phyloP scores from a whole-genome alignment of 1,140 invertebrate genomes.

The Drosophila seguyi region DNA sequence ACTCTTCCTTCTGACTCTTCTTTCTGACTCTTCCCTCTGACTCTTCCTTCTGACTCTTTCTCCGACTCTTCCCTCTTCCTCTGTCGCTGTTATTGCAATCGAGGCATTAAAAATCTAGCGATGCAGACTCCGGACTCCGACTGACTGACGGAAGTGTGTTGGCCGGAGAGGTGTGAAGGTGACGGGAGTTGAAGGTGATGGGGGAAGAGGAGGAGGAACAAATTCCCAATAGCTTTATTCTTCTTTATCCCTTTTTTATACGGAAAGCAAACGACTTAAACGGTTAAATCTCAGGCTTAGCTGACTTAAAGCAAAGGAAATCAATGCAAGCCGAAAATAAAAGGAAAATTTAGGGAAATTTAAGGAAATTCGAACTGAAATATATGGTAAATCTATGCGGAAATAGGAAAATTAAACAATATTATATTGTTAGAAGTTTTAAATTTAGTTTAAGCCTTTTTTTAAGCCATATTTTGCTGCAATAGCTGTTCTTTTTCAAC shows the following conservation, averaged over 20 bases:
- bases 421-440: neutral
- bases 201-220: neutral
- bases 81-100: slow-evolving; percentile 46
- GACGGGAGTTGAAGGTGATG: neutral
- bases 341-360: too few relatives aligned
- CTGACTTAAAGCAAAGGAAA: neutral
- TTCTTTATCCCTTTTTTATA: slow-evolving; percentile 38
- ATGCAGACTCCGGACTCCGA: neutral
- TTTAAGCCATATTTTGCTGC: neutral
- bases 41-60: neutral
- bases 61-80: neutral
- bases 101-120: slow-evolving; percentile 64
- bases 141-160: slow-evolving; percentile 10
- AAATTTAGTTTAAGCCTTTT: neutral
- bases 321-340: neutral
- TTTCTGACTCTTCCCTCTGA: neutral
- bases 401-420: neutral
- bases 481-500: too few relatives aligned
- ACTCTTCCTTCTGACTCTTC: neutral
- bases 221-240: slow-evolving; percentile 56
- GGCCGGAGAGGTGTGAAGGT: neutral
- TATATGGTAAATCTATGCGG: neutral
- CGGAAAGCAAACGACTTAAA: slow-evolving; percentile 42
- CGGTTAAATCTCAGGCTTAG: slow-evolving; percentile 48
- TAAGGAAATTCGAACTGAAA: neutral